Base-by-base conservation (phyloP, 2,797 vertebrate species). In the Gymnocypris eckloni region DNA sequence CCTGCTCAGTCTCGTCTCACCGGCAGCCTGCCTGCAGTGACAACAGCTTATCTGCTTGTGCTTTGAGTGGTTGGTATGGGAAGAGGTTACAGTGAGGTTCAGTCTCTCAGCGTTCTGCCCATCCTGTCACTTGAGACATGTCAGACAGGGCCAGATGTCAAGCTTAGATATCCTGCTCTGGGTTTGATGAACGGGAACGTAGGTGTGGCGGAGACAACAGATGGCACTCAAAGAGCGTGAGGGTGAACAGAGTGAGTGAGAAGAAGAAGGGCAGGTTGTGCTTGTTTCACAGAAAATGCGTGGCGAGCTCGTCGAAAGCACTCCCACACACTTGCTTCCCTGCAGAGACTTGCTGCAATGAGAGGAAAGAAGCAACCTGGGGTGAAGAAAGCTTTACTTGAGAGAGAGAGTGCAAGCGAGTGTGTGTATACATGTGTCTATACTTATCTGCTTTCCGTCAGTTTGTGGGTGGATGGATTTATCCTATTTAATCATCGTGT, bases 281-380 rank as follows among this genome's bases (percentile, higher is more conserved):
- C 52, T 79, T 43, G 20, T 71, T 79, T 79, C 67, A 48, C 66
- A 11, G 39, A 61, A 52, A 79, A 79, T 72, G 83, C 50, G 8
- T 16, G 50, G 64, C 70, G 73, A 72, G 69, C 84, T 75, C 0
- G 69, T 80, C 81, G 84, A 86, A 80, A 86, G 70, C 78, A 75
- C 77, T 80, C 84, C 77, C 84, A 86, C 84, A 86, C 84, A 80
- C 78, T 86, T 72, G 78, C 67, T 52, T 81, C 56, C 69, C 59
- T 75, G 41, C 67, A 72, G 83, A 85, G 83, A 79, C 67, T 78
- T 71, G 45, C 77, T 50, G 43, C 72, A 82, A 45, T 54, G 67
- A 82, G 52, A 82, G 85, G 59, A 85, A 82, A 69, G 56, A 81
- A 85, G 71, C 56, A 61, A 77, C 67, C 67, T n/a, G 43, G 66